Evolutionary conservation across 2,113 vertebrate genomes (phyloP), one percentile per base, ranked within the genome.

Genomic region (Antechinus flavipes): DNA sequence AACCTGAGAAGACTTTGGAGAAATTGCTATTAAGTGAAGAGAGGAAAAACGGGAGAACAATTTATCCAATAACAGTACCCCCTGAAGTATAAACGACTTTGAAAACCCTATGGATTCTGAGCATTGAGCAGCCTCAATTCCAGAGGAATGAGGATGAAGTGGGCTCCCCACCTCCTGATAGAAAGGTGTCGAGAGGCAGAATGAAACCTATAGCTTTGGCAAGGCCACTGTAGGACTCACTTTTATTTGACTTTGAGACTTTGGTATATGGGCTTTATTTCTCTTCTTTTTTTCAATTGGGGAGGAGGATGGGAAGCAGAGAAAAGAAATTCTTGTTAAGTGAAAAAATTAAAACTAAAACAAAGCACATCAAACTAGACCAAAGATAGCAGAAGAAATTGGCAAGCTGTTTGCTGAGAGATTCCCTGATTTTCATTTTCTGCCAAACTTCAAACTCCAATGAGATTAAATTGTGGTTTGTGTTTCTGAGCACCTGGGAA

Each of bases 311-410:
- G n/a, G 68, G 19, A 84, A 42, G n/a, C 68, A 84, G 35, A 84
- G 19, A 84, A 84, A 84, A 84, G 2, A 19, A 76, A 76, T 84
- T 1, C 19, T 42, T 42, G 7, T 42, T 42, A 84, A 84, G 12
- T 84, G 68, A 42, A 84, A 68, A 55, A 55, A 95, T 95, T 68
- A 46, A 16, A 91, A 93, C 93, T 19, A 91, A 96, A n/a, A 91
- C 53, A 90, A 52, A 54, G 25, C 52, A 93, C 91, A 95, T 92
- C 50, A 47, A 94, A 94, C 91, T 93, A 90, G 8, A 61, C 26
- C 9, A 94, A 96, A 94, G 76, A 23, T 42, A 97, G 42, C 9
- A 90, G 55, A 89, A 27, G 91, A 54, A 91, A 96, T 23, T 68
- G 10, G 35, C 22, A 93, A 94, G 89, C 5, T 1, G 46, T 97